Evolutionary conservation across 2,797 vertebrate species (phyloP).

Genomic region (Gobionotothen gibberifrons): DNA sequence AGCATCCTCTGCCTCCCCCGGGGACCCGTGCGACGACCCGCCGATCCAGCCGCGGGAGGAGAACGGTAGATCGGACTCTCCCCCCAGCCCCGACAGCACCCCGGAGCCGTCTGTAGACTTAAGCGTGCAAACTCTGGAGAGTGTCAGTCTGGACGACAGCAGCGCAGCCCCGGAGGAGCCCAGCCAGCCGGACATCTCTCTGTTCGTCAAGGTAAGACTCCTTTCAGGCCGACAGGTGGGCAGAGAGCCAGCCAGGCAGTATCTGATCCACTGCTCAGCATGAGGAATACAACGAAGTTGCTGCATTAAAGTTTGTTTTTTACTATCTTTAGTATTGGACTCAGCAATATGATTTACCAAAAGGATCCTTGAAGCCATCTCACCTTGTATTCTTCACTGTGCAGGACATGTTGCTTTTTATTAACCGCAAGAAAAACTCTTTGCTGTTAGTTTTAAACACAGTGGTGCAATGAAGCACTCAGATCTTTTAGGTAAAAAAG

Average conservation of each 20-base stretch:
- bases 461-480: not conserved
- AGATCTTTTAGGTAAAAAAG: not conserved
- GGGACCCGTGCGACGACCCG: conserved; percentile 71
- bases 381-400: not conserved
- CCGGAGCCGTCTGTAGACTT: conserved; percentile 68
- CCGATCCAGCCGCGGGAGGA: conserved; percentile 29
- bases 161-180: conserved; percentile 58
- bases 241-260: not conserved
- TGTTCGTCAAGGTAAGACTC: conserved; percentile 82
- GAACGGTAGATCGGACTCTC: conserved; percentile 66
- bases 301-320: not conserved
- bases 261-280: not conserved
- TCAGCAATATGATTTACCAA: not conserved
- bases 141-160: conserved; percentile 44
- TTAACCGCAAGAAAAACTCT: not conserved
- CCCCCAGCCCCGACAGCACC: conserved; percentile 18
- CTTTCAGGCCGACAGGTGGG: not conserved
- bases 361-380: not conserved
- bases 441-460: not conserved
- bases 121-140: conserved; percentile 71
- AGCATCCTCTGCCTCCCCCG: conserved; percentile 43
- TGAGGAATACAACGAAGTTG: not conserved
- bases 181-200: conserved; percentile 70
- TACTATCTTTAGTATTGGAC: not conserved
- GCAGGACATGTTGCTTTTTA: not conserved